Percentiles rank a stretch among this genome's conserved stretches.
Conservation (phyloP, 2,888 invertebrate genomes). For the Callosobruchus maculatus region DNA sequence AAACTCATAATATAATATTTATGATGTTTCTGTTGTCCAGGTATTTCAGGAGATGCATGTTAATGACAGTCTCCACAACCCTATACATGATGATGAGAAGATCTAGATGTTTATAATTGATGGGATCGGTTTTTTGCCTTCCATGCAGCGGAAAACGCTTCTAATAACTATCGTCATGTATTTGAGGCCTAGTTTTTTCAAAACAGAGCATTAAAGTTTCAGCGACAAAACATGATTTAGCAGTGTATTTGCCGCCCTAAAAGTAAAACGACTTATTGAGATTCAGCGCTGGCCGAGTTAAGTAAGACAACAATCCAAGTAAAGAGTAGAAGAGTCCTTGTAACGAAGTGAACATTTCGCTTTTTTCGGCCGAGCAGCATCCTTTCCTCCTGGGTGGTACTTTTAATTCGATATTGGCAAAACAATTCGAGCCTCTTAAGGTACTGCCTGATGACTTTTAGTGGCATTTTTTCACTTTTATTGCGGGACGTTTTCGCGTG, state of each 20-base stretch:
- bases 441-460: constrained; percentile 13
- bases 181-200: no score
- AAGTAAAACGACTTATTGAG: background rate
- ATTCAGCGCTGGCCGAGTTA: background rate
- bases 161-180: no score
- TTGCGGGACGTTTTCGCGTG: constrained; percentile 29
- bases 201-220: no score
- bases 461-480: constrained; percentile 32
- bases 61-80: no score
- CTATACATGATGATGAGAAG: no score
- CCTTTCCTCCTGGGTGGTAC: constrained; percentile 14
- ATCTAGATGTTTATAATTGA: no score
- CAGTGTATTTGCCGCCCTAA: background rate
- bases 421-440: constrained; percentile 14
- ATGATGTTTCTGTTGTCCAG: no score
- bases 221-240: background rate
- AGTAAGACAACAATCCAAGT: background rate
- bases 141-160: no score
- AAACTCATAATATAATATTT: no score
- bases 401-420: constrained; percentile 14
- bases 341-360: constrained; percentile 1
- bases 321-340: constrained; percentile 5
- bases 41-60: no score
- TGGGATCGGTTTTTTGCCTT: no score
- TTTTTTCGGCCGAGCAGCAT: constrained; percentile 3